Base-by-base conservation (phyloP, 2,888 invertebrate species). In the Mesorhabditis sp. region DNA sequence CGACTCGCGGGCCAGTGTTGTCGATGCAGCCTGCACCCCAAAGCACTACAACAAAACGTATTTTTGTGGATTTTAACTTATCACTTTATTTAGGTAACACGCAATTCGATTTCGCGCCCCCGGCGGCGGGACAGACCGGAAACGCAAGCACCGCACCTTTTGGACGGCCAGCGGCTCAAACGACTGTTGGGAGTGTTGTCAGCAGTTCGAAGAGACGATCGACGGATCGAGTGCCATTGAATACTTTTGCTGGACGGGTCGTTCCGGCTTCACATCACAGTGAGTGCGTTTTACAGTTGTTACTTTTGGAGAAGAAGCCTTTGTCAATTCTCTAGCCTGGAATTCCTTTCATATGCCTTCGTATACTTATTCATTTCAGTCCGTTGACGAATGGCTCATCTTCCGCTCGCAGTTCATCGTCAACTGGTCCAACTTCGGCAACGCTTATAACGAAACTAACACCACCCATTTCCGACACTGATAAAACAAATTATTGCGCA, bases 351-450 rank as follows among this genome's bases (percentile, higher is more conserved):
- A 15, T 15, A 4, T 42, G 10, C 15, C 66, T 66, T 13, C 13
- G 7, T 43, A 65, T 65, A 7, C 50, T 45, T 41, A 45, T 13
- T 61, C 69, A 45, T 45, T 69, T 44, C 61, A 74, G 72, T 0
- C 66, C 68, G 45, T 43, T 70, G 4, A 72, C 76, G 10, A 69
- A 71, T 64, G 77, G 77, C 42, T 75, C 77, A 6, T 67, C 69
- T 6, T 75, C 77, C 13, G 77, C 76, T 5, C 73, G 73, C 0
- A 42, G 62, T 6, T 70, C 72, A 7, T 50, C 65, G 28, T 28
- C 28, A n/a, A 43, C 43, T 43, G 43, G n/a, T 65, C 67, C 71
- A 7, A 13, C 71, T 6, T 41, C 70, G 45, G 41, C 67, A 7
- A 10, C n/a, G 7, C 65, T 70, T 13, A 42, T 67, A 4, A 42